Evolutionary conservation across 2,797 vertebrate genomes (phyloP).

Genomic region (Cercopithecus mitis): DNA sequence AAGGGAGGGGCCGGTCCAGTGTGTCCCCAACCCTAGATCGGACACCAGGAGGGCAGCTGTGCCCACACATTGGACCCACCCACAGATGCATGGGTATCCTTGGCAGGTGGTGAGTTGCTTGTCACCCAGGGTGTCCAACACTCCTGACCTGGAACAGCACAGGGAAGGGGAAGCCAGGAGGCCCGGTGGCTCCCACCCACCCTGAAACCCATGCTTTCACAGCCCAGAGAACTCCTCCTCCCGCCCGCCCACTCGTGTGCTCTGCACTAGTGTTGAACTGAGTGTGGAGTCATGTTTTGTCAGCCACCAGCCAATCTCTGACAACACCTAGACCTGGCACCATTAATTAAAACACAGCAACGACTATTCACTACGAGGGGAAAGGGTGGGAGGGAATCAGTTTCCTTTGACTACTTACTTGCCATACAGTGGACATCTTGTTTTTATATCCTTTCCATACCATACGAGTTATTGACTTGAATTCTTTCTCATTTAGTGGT

Average conservation of each 20-base stretch:
- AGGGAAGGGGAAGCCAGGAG: rapidly evolving
- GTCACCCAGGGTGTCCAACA: background rate
- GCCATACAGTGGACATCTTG: rapidly evolving
- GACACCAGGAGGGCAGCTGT: background rate
- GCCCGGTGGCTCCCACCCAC: background rate
- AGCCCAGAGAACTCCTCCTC: background rate
- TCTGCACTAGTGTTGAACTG: rapidly evolving
- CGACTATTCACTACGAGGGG: rapidly evolving
- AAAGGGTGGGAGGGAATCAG: background rate
- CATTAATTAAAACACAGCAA: rapidly evolving
- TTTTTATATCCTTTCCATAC: rapidly evolving
- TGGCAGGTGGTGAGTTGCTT: background rate
- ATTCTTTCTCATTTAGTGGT: background rate
- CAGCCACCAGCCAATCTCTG: background rate
- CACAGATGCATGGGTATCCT: background rate
- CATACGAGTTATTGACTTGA: rapidly evolving
- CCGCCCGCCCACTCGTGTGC: background rate
- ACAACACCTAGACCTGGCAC: rapidly evolving
- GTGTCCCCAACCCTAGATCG: background rate
- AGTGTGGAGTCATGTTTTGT: rapidly evolving
- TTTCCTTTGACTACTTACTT: rapidly evolving
- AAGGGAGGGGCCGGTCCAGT: background rate
- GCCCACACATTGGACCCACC: background rate
- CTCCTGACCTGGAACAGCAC: background rate
- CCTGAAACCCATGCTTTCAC: background rate